Conservation (phyloP, 2,888 invertebrate genomes). For the Caenorhabditis sp. region DNA sequence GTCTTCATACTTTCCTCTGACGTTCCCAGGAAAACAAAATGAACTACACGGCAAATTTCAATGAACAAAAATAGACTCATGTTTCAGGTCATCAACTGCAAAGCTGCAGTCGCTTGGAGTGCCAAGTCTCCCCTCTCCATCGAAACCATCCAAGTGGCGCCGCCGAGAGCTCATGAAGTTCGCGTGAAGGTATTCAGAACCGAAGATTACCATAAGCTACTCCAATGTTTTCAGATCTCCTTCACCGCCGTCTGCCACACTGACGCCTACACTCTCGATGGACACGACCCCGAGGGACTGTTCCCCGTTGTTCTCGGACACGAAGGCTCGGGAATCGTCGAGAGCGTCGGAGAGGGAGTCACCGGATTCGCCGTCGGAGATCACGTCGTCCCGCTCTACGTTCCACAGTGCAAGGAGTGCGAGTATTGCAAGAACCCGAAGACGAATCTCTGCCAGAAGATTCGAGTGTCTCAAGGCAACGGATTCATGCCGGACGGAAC, state of each 20-base stretch:
- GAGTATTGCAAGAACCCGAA: slow-evolving; percentile 96
- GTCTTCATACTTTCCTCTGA: too few relatives aligned
- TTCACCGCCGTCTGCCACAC: slow-evolving; percentile 94
- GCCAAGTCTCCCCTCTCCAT: slow-evolving; percentile 92
- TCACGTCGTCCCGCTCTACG: slow-evolving; percentile 96
- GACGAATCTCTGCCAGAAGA: slow-evolving; percentile 97
- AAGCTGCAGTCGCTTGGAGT: slow-evolving; percentile 97
- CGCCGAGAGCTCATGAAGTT: slow-evolving; percentile 94
- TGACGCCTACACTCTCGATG: slow-evolving; percentile 89
- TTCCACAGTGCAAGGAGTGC: slow-evolving; percentile 97
- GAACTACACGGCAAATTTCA: too few relatives aligned
- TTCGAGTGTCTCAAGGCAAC: slow-evolving; percentile 88
- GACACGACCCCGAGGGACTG: slow-evolving; percentile 92
- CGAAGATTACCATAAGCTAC: background rate
- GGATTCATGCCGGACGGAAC: slow-evolving; percentile 96
- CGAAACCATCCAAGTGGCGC: slow-evolving; percentile 94
- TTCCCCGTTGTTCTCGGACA: slow-evolving; percentile 96
- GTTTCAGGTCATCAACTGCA: slow-evolving; percentile 89
- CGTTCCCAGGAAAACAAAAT: too few relatives aligned
- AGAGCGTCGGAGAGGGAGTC: slow-evolving; percentile 95
- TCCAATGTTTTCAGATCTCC: slow-evolving; percentile 86
- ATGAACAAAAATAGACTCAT: background rate
- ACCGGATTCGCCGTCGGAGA: slow-evolving; percentile 91
- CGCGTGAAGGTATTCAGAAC: slow-evolving; percentile 84
- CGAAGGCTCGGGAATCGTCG: slow-evolving; percentile 96